phyloP scores from a whole-genome alignment of 37 sponge, comb jelly and placozoan species.

The Chondrosia reniformis region DNA sequence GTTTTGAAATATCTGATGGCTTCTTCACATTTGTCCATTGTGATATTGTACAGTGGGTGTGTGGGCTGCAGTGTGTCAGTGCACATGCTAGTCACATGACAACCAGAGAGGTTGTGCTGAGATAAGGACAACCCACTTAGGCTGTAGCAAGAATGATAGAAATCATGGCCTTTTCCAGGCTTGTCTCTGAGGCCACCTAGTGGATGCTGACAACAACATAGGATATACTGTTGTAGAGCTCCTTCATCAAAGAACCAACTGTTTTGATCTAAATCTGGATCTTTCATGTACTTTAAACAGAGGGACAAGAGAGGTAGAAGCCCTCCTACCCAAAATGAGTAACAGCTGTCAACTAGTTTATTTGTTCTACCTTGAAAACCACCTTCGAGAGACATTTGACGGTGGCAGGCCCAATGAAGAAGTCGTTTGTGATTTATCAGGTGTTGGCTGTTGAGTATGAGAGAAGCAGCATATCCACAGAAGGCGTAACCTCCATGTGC shows the following conservation, averaged over 20 bases:
- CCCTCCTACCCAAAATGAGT: slow-evolving; percentile 99
- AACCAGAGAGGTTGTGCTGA: slow-evolving; percentile 66
- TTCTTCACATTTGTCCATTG: slow-evolving; percentile 40
- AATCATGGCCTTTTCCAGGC: slow-evolving; percentile 89
- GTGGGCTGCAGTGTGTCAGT: slow-evolving; percentile 41
- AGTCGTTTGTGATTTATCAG: slow-evolving; percentile 46
- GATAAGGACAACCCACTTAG: slow-evolving; percentile 90
- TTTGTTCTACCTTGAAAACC: slow-evolving; percentile 98
- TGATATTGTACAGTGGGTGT: slow-evolving; percentile 84
- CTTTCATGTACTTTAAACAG: slow-evolving; percentile 31
- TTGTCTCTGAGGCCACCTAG: slow-evolving; percentile 90
- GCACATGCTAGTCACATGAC: background rate
- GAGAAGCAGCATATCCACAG: slow-evolving; percentile 87
- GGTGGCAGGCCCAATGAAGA: slow-evolving; percentile 71
- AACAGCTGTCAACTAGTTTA: slow-evolving; percentile 97
- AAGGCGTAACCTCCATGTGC: slow-evolving; percentile 97
- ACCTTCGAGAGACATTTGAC: slow-evolving; percentile 94
- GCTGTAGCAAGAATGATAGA: slow-evolving; percentile 96
- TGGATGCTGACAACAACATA: slow-evolving; percentile 84
- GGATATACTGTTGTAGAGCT: slow-evolving; percentile 88
- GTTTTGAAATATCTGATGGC: slow-evolving; percentile 39
- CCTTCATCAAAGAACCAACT: slow-evolving; percentile 60
- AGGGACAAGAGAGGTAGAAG: slow-evolving; percentile 77
- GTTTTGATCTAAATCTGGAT: slow-evolving; percentile 18
- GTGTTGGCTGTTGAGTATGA: slow-evolving; percentile 66